Conservation (phyloP, 2,888 invertebrate species). For the Lasioglossum pauxillum region DNA sequence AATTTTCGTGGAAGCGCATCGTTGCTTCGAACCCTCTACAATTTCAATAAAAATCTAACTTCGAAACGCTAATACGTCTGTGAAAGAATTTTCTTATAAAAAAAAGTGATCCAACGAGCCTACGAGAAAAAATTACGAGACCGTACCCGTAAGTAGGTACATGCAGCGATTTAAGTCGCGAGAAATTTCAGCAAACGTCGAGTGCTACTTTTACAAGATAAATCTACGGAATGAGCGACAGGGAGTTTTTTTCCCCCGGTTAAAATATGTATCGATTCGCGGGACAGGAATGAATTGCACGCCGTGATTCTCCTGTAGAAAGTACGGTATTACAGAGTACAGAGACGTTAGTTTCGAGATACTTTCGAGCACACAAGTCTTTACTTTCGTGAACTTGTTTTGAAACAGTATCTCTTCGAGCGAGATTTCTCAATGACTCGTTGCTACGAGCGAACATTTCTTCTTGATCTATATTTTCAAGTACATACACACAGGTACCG, state of each 20-base stretch:
- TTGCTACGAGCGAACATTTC: neutral
- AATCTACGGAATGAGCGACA: neutral
- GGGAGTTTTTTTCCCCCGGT: too few species aligned
- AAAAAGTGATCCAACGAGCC: too few species aligned
- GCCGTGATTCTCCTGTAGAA: neutral
- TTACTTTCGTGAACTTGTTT: neutral
- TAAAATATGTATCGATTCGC: neutral
- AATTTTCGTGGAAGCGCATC: neutral
- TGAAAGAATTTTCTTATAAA: neutral
- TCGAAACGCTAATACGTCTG: neutral
- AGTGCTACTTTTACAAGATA: neutral
- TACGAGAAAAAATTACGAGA: too few species aligned
- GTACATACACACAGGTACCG: neutral
- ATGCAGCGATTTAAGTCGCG: neutral
- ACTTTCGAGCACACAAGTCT: neutral
- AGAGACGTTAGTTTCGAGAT: neutral
- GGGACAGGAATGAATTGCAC: neutral
- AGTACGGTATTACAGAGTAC: conserved; percentile 2
- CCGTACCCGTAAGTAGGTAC: too few species aligned
- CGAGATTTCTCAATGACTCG: neutral
- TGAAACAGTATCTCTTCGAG: neutral
- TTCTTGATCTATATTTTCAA: neutral
- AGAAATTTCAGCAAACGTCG: neutral
- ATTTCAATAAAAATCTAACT: neutral
- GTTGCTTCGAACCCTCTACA: neutral